phyloP scores from a whole-genome alignment of 2,888 invertebrate genomes.

The Drosophila hamatofila region DNA sequence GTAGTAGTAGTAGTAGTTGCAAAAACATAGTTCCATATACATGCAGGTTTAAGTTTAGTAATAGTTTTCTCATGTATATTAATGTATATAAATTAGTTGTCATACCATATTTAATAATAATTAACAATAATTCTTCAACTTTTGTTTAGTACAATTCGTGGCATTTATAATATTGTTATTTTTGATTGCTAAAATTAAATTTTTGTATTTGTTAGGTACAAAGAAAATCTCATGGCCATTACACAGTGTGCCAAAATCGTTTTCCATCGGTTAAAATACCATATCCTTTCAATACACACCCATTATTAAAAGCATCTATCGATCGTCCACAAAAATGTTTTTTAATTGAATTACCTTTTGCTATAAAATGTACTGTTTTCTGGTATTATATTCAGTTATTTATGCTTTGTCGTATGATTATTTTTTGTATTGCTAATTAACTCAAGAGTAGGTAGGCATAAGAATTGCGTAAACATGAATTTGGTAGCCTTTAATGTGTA shows the following conservation, averaged over 20 bases:
- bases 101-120: conserved; percentile 60
- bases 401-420: conserved; percentile 3
- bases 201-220: conserved; percentile 60
- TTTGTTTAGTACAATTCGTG: conserved; percentile 59
- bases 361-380: neutral
- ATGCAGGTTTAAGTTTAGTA: conserved; percentile 19
- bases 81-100: conserved; percentile 62
- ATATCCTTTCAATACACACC: neutral
- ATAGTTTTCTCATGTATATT: conserved; percentile 34
- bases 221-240: conserved; percentile 68
- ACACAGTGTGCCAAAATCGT: conserved; percentile 38
- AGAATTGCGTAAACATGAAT: conserved; percentile 8
- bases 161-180: conserved; percentile 49
- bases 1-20: conserved; percentile 33
- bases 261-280: conserved; percentile 35
- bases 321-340: neutral
- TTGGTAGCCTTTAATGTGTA: neutral
- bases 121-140: conserved; percentile 66
- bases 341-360: neutral
- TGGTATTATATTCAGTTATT: conserved; percentile 4
- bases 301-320: neutral
- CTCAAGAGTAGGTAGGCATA: conserved; percentile 15
- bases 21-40: conserved; percentile 42
- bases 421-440: conserved; percentile 12
- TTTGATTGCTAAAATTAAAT: conserved; percentile 52